Base-by-base conservation (phyloP, 2,888 invertebrate genomes). In the Monoplex corrugatus region DNA sequence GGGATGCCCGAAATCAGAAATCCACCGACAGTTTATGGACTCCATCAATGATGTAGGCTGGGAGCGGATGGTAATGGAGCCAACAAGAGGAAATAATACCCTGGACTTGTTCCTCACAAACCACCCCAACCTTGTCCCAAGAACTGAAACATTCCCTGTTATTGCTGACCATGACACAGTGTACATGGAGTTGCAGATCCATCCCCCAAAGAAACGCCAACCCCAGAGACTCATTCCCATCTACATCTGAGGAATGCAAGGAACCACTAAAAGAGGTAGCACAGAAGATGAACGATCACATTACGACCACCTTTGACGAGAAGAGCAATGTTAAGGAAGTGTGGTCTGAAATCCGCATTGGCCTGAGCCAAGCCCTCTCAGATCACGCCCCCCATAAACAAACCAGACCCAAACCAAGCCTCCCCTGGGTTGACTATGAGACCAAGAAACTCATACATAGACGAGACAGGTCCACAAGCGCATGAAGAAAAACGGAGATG, bases 1-100 rank as follows among this genome's bases (percentile, higher is more conserved):
- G n/a, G 43, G 83, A 38, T 84, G 40, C 35, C 57, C 57, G 28
- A 45, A 45, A 38, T 50, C 50, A 84, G 50, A 50, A 2, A 45
- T 45, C 84, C 84, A 84, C 84, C 45, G 50, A 28, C n/a, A 84
- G 84, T 84, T 84, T 40, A 45, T 84, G 50, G 84, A 45, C 50
- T 28, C n/a, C 19, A 84, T 84, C 84, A 57, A 45, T 40, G 84
- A 84, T 35, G 40, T 84, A 28, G 84, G 84, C 84, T 84, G 45
- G 45, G 50, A 50, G n/a, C n/a, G n/a, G n/a, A 45, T 84, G 45
- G 84, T 84, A 40, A 8, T 23, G 78, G 38, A 40, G 23, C 40
- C 78, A 13, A 40, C 40, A 38, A 80, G 40, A 8, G 40, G 23
- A 80, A 40, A 45, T 8, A 80, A 80, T 38, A 40, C 40, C 38